phyloP scores from a whole-genome alignment of 2,888 invertebrate genomes.

The Linyphia triangularis region DNA sequence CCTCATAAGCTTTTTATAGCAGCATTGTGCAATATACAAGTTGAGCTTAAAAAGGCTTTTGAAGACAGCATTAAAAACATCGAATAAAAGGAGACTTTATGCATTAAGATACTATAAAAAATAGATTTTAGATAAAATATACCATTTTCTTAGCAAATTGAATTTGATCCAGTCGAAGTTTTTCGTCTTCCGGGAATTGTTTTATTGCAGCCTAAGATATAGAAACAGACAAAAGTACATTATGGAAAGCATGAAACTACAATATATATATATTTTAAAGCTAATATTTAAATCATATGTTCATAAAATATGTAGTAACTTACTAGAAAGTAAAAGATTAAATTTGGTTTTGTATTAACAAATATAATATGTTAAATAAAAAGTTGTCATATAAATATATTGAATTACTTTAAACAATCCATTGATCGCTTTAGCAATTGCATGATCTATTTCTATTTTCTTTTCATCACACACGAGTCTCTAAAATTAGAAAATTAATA shows the following conservation, averaged over 20 bases:
- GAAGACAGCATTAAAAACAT: neutral
- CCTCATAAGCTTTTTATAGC: no score
- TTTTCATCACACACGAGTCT: conserved; percentile 80
- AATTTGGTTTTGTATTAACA: neutral
- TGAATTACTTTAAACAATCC: conserved; percentile 84
- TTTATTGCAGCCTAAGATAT: conserved; percentile 81
- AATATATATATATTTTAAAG: neutral
- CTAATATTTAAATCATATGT: neutral
- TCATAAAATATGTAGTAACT: neutral
- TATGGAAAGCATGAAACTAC: neutral
- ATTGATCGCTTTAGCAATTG: conserved; percentile 86
- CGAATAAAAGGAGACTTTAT: neutral
- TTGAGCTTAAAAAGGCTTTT: neutral
- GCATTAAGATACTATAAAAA: no score
- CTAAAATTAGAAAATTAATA: conserved; percentile 32
- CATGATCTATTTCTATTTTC: conserved; percentile 85
- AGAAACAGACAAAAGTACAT: neutral
- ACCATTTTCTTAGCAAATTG: conserved; percentile 87
- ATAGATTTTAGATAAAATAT: conserved; percentile 78
- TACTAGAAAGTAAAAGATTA: neutral
- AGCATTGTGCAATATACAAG: neutral
- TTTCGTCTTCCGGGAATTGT: conserved; percentile 86
- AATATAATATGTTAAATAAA: neutral
- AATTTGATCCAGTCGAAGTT: conserved; percentile 88
- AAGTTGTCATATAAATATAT: conserved; percentile 65